These are phyloP conservation scores for Acanthochromis polyacanthus DNA, from an alignment of 2,113 vertebrate species.

Conservation along the genomic window DNA sequence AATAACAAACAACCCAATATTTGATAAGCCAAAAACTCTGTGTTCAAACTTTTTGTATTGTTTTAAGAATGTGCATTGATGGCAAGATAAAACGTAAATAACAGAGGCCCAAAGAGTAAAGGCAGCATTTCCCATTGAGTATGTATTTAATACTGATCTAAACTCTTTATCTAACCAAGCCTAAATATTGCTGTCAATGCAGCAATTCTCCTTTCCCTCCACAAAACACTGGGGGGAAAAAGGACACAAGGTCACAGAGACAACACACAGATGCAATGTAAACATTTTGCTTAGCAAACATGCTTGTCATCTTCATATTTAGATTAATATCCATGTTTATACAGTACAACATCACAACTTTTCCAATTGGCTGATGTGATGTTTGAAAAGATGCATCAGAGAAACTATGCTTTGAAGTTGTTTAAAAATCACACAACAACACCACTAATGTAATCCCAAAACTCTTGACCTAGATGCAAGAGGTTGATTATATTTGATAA, in stretches of 20 bases:
- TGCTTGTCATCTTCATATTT: not conserved
- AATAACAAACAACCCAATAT: not conserved
- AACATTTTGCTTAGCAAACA: not conserved
- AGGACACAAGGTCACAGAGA: not conserved
- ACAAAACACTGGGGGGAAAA: not conserved
- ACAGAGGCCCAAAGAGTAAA: not conserved
- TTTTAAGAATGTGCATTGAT: not conserved
- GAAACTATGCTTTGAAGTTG: not conserved
- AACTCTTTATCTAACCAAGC: constrained; percentile 2
- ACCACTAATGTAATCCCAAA: too few species aligned
- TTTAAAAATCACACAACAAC: not conserved
- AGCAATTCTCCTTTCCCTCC: not conserved
- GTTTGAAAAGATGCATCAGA: not conserved
- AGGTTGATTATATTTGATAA: too few species aligned
- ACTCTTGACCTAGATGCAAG: too few species aligned
- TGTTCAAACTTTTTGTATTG: constrained; percentile 1
- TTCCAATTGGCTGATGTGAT: not conserved
- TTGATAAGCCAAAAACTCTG: not conserved
- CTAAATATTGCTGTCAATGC: constrained; percentile 3
- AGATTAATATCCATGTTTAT: not conserved
- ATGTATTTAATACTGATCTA: constrained; percentile 13
- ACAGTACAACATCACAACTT: not conserved
- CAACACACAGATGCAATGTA: not conserved
- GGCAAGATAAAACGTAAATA: not conserved
- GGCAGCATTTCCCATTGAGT: not conserved